Base-by-base conservation (phyloP, 2,888 invertebrate species). In the Coleophora deauratella region DNA sequence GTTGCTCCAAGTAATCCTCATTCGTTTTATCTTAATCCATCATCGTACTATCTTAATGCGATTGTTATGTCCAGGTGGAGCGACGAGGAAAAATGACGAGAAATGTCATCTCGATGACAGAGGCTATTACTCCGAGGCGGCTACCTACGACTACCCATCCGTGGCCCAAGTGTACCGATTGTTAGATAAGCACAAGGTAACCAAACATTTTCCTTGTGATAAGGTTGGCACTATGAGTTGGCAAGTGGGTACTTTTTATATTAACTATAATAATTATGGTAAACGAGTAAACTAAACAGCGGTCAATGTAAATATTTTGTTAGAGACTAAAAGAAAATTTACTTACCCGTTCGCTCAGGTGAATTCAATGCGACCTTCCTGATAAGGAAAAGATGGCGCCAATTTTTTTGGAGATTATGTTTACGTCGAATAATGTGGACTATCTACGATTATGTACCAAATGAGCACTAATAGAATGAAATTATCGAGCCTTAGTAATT, bases 141-240 rank as follows among this genome's bases (percentile, higher is more conserved):
- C 85, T 40, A 75, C 72, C 27, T 91, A 89, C 72, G 96, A 96
- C 70, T 96, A 96, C 73, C 95, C 96, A 0, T 95, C 95, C 1
- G 86, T 96, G 49, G 93, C 92, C 44, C 94, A 95, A 80, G 87
- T 92, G 46, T 90, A 90, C 59, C 77, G 88, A 40, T 85, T 90
- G 42, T 60, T 95, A 45, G 82, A 90, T 55, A 88, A 91, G 47
- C 88, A 88, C 69, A 94, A 91, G 85, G 90, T 80, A 68, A 63
- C 9, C 12, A 52, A 49, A 45, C 38, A 45, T 47, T 46, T 44
- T 44, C 30, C 45, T 43, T 51, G 36, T 41, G 39, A 35, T 44
- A 28, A 38, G 42, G 37, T 28, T 9, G 10, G 10, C 8, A 28
- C 2, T 28, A 10, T 28, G 28, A n/a, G 10, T 31, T n/a, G 11